These are phyloP conservation scores for Noctua fimbriata DNA, from an alignment of 2,888 invertebrate species.

Conservation along the genomic window DNA sequence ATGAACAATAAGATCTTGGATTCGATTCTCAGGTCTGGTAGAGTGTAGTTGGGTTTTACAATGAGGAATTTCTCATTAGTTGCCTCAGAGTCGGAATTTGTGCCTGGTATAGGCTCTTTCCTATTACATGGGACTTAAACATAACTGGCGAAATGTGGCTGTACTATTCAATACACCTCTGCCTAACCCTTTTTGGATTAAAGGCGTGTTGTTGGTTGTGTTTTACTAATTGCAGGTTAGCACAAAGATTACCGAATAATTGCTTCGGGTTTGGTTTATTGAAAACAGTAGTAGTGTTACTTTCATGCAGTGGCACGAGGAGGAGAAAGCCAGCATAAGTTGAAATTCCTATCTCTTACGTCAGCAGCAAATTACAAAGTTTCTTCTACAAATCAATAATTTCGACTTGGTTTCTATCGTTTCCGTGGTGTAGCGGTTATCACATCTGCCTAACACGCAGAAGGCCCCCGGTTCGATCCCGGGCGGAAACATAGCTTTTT, in stretches of 20 bases:
- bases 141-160: background rate
- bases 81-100: background rate
- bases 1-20: background rate
- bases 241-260: background rate
- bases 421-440: conserved; percentile 96
- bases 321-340: background rate
- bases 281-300: background rate
- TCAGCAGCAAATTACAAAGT: background rate
- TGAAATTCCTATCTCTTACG: background rate
- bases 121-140: background rate
- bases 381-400: background rate
- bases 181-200: background rate
- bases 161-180: background rate
- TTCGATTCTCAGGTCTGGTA: background rate
- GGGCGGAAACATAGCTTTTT: conserved; percentile 93
- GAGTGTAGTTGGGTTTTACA: background rate
- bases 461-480: conserved; percentile 97
- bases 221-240: background rate
- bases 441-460: conserved; percentile 98
- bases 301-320: background rate
- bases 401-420: conserved; percentile 67
- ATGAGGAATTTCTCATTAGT: background rate
- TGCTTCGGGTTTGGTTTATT: background rate
- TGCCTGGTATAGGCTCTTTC: background rate
- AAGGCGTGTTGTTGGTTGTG: background rate